Conservation (phyloP, 2,113 vertebrate genomes). For the Centropristis striata region DNA sequence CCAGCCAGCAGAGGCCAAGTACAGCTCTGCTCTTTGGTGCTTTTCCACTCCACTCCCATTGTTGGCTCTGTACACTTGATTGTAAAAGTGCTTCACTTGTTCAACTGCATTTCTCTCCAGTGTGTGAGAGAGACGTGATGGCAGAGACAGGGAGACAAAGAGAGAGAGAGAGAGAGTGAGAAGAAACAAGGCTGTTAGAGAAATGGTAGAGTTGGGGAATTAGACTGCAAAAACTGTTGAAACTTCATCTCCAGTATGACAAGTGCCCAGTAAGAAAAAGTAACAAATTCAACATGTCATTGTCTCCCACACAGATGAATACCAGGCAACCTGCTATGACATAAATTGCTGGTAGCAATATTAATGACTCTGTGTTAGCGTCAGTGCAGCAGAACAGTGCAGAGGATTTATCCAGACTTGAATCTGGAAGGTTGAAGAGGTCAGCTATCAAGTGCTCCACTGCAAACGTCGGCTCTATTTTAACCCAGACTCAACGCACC, state of each 20-base stretch:
- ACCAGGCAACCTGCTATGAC: conserved; percentile 31
- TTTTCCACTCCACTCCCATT: conserved; percentile 43
- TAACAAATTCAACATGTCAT: conserved; percentile 37
- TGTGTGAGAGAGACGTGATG: conserved; percentile 5
- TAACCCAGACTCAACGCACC: conserved; percentile 51
- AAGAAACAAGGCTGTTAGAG: background rate
- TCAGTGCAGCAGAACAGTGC: conserved; percentile 28
- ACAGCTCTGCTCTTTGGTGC: conserved; percentile 16
- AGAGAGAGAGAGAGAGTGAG: background rate
- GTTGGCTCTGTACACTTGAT: conserved; percentile 57
- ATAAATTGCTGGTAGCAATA: conserved; percentile 54
- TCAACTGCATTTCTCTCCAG: conserved; percentile 45
- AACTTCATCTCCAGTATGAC: conserved; percentile 22
- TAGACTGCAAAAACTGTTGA: conserved; percentile 11
- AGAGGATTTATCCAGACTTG: conserved; percentile 52
- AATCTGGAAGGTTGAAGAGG: conserved; percentile 70
- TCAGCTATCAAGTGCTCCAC: conserved; percentile 68
- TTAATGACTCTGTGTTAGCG: conserved; percentile 51
- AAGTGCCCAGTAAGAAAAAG: conserved; percentile 18
- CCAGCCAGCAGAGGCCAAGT: conserved; percentile 22
- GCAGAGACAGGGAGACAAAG: background rate
- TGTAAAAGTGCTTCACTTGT: conserved; percentile 50
- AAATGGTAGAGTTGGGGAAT: conserved; percentile 15
- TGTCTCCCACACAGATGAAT: conserved; percentile 42
- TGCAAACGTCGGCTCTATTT: conserved; percentile 67